Percentiles rank a stretch among this genome's conserved stretches.
Conservation (phyloP, 1,140 invertebrate species). For the Drosophila bocqueti region DNA sequence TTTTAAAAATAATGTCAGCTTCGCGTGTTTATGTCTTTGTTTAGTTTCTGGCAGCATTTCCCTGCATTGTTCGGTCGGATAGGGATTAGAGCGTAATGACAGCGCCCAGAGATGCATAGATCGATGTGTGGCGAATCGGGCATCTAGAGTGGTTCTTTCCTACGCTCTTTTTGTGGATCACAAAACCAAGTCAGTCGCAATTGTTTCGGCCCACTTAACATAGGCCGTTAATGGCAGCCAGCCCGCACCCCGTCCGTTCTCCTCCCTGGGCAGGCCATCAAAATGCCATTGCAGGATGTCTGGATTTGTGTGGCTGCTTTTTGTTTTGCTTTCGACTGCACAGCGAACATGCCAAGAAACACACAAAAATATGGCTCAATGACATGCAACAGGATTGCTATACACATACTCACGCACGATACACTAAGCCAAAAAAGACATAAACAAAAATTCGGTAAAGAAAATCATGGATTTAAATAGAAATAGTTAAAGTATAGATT, state of each 20-base stretch:
- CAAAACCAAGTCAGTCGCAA: slow-evolving; percentile 1
- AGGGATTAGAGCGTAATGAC: slow-evolving; percentile 9
- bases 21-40: slow-evolving; percentile 85
- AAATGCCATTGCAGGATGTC: slow-evolving; percentile 67
- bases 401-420: slow-evolving; percentile 33
- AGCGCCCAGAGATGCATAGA: slow-evolving; percentile 8
- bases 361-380: slow-evolving; percentile 80
- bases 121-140: not conserved
- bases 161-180: slow-evolving; percentile 1
- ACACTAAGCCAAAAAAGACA: not conserved
- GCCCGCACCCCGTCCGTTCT: not conserved
- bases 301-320: slow-evolving; percentile 24
- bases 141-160: not conserved
- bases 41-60: slow-evolving; percentile 62
- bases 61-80: slow-evolving; percentile 13
- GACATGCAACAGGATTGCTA: slow-evolving; percentile 77
- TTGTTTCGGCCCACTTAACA: slow-evolving; percentile 33
- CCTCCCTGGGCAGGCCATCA: slow-evolving; percentile 23
- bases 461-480: not conserved
- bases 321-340: slow-evolving; percentile 35
- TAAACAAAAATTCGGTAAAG: not conserved
- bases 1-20: slow-evolving; percentile 84
- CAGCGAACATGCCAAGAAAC: slow-evolving; percentile 64
- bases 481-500: not conserved
- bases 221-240: slow-evolving; percentile 34